Evolutionary conservation across 2,113 vertebrate species (phyloP), one percentile per base, ranked within the genome.

Genomic region (Rhabdornis inornatus): DNA sequence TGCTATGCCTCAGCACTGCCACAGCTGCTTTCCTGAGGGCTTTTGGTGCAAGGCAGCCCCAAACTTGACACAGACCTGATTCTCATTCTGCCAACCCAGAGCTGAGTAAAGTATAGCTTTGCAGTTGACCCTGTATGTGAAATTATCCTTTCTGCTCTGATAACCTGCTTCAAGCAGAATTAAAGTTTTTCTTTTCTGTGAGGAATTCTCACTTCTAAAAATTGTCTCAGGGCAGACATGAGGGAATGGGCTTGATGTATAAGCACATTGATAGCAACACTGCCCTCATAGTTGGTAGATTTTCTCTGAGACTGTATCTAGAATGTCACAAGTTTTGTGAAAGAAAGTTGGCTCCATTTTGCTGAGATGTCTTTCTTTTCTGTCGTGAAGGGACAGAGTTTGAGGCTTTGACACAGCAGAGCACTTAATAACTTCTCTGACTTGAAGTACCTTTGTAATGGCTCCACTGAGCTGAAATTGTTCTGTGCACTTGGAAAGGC

Each of bases 71-170:
- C 12, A 53, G 45, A 31, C 12, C 35, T 64, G 5, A n/a, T 87
- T 39, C 19, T 56, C 11, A 0, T 64, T 86, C 61, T 92, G 45
- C 31, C 28, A 80, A 2, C 17, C 27, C 59, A 45, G n/a, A 68
- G 57, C 40, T 42, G 44, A 61, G 37, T 9, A 57, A 80, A 92
- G 40, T 30, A 53, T 16, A 61, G n/a, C 35, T 77, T 77, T 23
- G n/a, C 28, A 63, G 37, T 4, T 42, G 55, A 50, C 21, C 27
- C 30, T 75, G 47, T 5, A 16, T 16, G 33, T 0, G 2, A 91
- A 78, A 87, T 78, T 57, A 55, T 8, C 19, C 65, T 42, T 94
- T 75, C 68, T 83, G 30, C n/a, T 86, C 63, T n/a, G 40, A 83
- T 56, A 80, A 83, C 6, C 15, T 56, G 12, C 39, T 94, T 86